Conservation (phyloP, 2,797 vertebrate species). For the Fundulus diaphanus region DNA sequence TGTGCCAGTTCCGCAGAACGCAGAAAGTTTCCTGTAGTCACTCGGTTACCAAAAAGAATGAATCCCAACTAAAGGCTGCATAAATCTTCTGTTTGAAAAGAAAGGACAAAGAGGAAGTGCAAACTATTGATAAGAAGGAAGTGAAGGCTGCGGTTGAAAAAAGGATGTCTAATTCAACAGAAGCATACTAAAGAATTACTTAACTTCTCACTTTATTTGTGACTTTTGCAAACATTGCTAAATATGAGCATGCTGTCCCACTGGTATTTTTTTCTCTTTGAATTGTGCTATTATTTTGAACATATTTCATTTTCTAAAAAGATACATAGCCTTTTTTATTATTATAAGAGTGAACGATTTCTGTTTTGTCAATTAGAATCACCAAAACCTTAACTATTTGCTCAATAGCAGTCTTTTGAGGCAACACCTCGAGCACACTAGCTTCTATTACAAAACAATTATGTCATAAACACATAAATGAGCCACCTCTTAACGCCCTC, state of each 20-base stretch:
- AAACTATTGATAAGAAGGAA: neutral
- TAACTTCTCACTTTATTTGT: neutral
- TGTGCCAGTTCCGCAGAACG: neutral
- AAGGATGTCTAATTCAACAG: neutral
- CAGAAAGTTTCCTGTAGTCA: constrained; percentile 4
- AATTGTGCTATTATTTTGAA: neutral
- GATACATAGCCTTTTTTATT: neutral
- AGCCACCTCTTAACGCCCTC: no score
- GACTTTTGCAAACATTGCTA: neutral
- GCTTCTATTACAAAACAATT: neutral
- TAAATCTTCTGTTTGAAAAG: constrained; percentile 1
- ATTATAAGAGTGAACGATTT: neutral
- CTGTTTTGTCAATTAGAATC: neutral
- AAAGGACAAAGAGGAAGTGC: constrained; percentile 3
- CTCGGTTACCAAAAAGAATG: neutral
- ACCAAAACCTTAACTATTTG: neutral
- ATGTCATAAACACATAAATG: neutral
- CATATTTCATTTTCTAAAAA: neutral
- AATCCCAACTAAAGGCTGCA: neutral
- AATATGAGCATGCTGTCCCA: no score
- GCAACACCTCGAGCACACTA: neutral
- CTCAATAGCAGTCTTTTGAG: neutral
- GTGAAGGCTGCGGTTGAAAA: neutral
- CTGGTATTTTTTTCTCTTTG: neutral
- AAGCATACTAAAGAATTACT: neutral